These are phyloP conservation scores for Stenodema calcarata DNA, from an alignment of 2,888 invertebrate genomes.

Conservation along the genomic window DNA sequence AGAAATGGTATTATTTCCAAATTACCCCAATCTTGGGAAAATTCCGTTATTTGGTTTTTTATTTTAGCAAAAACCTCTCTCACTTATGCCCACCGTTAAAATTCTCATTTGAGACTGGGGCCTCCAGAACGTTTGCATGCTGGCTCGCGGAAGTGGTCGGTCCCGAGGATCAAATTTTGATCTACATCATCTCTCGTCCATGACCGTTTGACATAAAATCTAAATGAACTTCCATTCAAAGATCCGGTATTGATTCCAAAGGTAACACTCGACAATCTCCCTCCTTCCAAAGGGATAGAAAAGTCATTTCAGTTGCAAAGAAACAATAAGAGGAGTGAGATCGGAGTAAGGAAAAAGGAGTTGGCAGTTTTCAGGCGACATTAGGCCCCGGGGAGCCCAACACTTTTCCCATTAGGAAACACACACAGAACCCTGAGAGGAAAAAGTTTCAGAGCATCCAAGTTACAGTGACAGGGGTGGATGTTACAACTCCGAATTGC, in stretches of 20 bases:
- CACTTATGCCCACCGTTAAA: too few species aligned
- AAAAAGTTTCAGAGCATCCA: conserved; percentile 12
- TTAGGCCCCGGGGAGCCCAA: conserved; percentile 48
- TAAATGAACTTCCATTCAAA: neutral
- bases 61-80: too few species aligned
- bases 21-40: too few species aligned
- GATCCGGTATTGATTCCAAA: conserved; percentile 23
- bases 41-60: too few species aligned
- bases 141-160: too few species aligned
- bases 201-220: neutral
- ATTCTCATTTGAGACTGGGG: too few species aligned
- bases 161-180: too few species aligned
- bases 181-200: too few species aligned
- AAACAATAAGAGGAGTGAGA: conserved; percentile 43
- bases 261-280: neutral
- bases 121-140: too few species aligned
- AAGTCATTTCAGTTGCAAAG: conserved; percentile 48
- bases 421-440: conserved; percentile 29
- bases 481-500: conserved; percentile 46
- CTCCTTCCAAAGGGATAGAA: conserved; percentile 7
- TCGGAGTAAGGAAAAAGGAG: conserved; percentile 30
- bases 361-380: conserved; percentile 51
- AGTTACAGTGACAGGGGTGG: conserved; percentile 33
- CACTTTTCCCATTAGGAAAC: conserved; percentile 50
- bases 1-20: too few species aligned